Base-by-base conservation (phyloP, 2,797 vertebrate genomes). In the Lutjanus argentimaculatus region DNA sequence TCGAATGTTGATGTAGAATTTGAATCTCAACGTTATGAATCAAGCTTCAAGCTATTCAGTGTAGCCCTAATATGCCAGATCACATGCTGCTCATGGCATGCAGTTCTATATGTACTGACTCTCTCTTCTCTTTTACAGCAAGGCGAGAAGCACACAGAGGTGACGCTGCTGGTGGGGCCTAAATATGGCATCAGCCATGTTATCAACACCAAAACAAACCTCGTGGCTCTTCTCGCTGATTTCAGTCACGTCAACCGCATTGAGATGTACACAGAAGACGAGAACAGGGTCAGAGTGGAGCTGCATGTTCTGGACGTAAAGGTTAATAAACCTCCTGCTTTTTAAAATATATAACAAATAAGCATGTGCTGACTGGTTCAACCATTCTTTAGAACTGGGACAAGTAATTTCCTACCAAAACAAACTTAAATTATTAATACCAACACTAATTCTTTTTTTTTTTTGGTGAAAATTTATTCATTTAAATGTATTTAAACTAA, bases 201-300 rank as follows among this genome's bases (percentile, higher is more conserved):
- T 79, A 99, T 99, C 82, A 99, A 99, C 95, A 97, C 98, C 91
- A 99, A 99, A 95, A 99, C 98, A 73, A 99, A 98, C 77, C 95
- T 99, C 81, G 97, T 99, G 86, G 98, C 98, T 13, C 97, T 99
- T 25, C 95, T 99, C 89, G 98, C 99, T 1, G 99, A 99, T 90
- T 99, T 99, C 93, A 99, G 99, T 91, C 98, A 99, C 0, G 99
- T 99, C 77, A 99, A 99, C 93, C 97, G 97, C 85, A 99, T 99
- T 21, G 99, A 99, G 91, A 99, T 99, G 98, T 99, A 97, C 79
- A 96, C 98, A 6, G 98, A 99, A 85, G 99, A 99, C 0, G 97
- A 99, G 80, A 97, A 86, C 82, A 96, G 86, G 88, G 97, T 99
- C 75, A 94, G 98, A 87, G 98, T 99, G 89, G 98, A 99, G 71